These are phyloP conservation scores for Dinomys branickii DNA, from an alignment of 2,113 vertebrate genomes.

Conservation along the genomic window DNA sequence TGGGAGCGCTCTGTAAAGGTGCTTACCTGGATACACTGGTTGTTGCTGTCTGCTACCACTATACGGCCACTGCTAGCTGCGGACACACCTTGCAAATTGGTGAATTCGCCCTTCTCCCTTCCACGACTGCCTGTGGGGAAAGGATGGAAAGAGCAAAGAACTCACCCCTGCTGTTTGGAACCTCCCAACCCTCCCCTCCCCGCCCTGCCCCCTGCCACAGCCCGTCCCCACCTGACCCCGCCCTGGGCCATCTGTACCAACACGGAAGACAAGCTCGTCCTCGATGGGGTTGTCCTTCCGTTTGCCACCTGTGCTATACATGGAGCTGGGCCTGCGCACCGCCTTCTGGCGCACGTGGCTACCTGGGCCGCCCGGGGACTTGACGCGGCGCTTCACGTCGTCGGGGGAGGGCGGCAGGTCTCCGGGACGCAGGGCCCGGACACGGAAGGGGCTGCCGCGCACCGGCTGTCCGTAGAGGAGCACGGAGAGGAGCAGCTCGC, in stretches of 20 bases:
- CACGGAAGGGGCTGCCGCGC: conserved; percentile 93
- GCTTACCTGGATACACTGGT: conserved; percentile 96
- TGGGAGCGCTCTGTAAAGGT: neutral
- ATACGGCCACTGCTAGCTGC: conserved; percentile 93
- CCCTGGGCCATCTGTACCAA: conserved; percentile 87
- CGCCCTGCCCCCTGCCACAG: rapidly evolving
- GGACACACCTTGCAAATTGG: conserved; percentile 97
- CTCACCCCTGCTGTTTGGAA: neutral
- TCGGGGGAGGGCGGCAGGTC: conserved; percentile 94
- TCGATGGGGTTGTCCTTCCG: conserved; percentile 93
- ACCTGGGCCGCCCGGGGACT: conserved; percentile 91
- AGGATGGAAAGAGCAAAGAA: neutral
- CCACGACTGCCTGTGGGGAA: conserved; percentile 91
- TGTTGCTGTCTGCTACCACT: conserved; percentile 98
- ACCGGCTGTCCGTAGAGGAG: conserved; percentile 94
- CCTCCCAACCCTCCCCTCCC: neutral
- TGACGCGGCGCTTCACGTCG: conserved; percentile 95
- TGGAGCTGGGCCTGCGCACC: conserved; percentile 94
- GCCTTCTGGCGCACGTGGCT: conserved; percentile 97
- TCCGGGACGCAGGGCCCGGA: conserved; percentile 90
- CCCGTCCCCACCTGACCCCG: rapidly evolving
- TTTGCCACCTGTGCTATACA: conserved; percentile 96
- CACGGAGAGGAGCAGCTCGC: conserved; percentile 92
- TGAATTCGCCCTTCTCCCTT: conserved; percentile 96
- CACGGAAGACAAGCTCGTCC: conserved; percentile 91